phyloP scores from a whole-genome alignment of 2,113 vertebrate genomes.

The Lepus europaeus region DNA sequence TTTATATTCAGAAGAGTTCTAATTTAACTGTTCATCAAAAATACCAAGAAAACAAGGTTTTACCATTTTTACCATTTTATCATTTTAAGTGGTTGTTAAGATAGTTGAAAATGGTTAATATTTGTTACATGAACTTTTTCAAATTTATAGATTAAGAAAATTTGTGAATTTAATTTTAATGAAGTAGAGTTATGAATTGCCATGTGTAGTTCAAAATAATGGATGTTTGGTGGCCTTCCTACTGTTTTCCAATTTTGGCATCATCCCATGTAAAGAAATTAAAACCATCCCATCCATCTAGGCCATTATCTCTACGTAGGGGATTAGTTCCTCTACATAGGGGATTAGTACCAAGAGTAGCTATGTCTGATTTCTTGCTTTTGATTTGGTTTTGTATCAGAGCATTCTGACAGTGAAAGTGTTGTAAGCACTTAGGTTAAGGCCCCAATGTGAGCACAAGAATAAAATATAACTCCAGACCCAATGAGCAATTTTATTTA shows the following conservation, averaged over 20 bases:
- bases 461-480: neutral
- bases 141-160: neutral
- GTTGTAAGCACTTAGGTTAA: neutral
- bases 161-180: constrained; percentile 33
- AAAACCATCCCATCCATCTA: neutral
- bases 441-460: neutral
- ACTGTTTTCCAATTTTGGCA: neutral
- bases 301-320: neutral
- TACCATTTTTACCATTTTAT: neutral
- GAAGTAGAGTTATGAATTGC: neutral
- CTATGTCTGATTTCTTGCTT: neutral
- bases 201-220: neutral
- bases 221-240: neutral
- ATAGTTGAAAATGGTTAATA: neutral
- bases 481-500: neutral
- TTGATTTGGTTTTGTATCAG: neutral
- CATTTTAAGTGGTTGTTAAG: neutral
- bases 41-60: neutral
- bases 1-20: neutral
- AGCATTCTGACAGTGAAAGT: neutral
- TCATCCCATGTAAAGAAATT: neutral
- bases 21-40: neutral
- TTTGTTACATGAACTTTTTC: neutral
- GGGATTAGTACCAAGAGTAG: neutral
- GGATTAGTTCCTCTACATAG: neutral